Evolutionary conservation across 2,888 invertebrate species (phyloP).

Genomic region (Dasysyrphus tricinctus): DNA sequence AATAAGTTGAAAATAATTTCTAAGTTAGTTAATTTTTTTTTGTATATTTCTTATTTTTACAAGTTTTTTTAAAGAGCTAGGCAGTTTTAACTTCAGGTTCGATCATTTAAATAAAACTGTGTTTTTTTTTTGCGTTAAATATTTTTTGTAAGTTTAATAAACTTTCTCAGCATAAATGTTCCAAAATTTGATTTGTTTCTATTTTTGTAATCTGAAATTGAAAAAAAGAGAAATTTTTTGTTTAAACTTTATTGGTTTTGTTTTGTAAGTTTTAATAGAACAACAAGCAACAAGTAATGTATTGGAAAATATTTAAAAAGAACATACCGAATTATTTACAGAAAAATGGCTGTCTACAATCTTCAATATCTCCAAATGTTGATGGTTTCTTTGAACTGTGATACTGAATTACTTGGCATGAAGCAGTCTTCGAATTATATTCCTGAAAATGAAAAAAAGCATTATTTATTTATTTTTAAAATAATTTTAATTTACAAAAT

Average conservation of each 20-base stretch:
- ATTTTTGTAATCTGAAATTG: slow-evolving; percentile 44
- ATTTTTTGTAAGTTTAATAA: slow-evolving; percentile 16
- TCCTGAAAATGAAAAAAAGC: slow-evolving; percentile 78
- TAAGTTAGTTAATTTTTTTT: slow-evolving; percentile 12
- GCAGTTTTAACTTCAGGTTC: slow-evolving; percentile 76
- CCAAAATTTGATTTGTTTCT: slow-evolving; percentile 34
- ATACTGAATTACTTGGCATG: slow-evolving; percentile 83
- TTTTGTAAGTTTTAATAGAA: slow-evolving; percentile 22
- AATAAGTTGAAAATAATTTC: slow-evolving; percentile 24
- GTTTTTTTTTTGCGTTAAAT: slow-evolving; percentile 21
- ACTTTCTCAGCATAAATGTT: slow-evolving; percentile 51
- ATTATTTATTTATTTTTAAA: neutral
- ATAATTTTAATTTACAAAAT: neutral
- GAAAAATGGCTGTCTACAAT: slow-evolving; percentile 81
- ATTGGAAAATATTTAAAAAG: no score
- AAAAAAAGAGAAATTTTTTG: neutral
- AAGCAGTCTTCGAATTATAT: slow-evolving; percentile 83
- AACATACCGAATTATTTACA: slow-evolving; percentile 79
- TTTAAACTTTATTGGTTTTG: neutral
- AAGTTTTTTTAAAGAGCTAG: slow-evolving; percentile 68
- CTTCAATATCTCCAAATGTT: slow-evolving; percentile 79
- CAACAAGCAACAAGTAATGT: no score
- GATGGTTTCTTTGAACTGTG: slow-evolving; percentile 78
- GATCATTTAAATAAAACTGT: slow-evolving; percentile 36
- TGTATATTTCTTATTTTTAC: slow-evolving; percentile 26